phyloP scores from a whole-genome alignment of 1,140 invertebrate species.

The Myzus persicae region DNA sequence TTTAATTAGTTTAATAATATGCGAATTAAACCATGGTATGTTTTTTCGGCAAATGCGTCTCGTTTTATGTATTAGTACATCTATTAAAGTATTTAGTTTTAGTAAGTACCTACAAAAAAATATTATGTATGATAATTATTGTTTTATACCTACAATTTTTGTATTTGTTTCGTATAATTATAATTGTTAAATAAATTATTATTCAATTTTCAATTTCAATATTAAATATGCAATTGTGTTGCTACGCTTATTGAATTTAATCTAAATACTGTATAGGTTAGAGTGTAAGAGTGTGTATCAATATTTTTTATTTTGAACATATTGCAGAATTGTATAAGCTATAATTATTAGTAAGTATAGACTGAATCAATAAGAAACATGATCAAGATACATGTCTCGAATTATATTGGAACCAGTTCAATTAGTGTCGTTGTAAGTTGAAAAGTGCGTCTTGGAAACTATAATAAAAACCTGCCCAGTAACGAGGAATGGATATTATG shows the following conservation, averaged over 20 bases:
- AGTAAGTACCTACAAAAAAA: background rate
- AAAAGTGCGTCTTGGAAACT: background rate
- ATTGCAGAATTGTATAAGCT: background rate
- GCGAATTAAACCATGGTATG: background rate
- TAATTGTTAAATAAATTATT: background rate
- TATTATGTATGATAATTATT: background rate
- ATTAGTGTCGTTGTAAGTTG: background rate
- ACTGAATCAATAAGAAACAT: background rate
- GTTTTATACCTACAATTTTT: background rate
- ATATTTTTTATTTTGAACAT: background rate
- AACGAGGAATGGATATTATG: background rate
- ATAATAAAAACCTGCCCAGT: background rate
- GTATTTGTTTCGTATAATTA: background rate
- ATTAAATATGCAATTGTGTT: background rate
- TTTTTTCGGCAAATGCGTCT: background rate
- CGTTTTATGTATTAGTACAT: background rate
- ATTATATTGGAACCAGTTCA: background rate
- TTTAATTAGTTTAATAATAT: constrained; percentile 13
- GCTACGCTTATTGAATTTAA: background rate
- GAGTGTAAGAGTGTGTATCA: background rate
- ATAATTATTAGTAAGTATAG: background rate
- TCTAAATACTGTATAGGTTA: background rate
- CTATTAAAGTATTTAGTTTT: background rate
- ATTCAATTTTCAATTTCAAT: background rate
- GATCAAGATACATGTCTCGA: background rate